Evolutionary conservation across 1,140 invertebrate species (phyloP), one percentile per base, ranked within the genome.

Genomic region (Aphidius gifuensis): DNA sequence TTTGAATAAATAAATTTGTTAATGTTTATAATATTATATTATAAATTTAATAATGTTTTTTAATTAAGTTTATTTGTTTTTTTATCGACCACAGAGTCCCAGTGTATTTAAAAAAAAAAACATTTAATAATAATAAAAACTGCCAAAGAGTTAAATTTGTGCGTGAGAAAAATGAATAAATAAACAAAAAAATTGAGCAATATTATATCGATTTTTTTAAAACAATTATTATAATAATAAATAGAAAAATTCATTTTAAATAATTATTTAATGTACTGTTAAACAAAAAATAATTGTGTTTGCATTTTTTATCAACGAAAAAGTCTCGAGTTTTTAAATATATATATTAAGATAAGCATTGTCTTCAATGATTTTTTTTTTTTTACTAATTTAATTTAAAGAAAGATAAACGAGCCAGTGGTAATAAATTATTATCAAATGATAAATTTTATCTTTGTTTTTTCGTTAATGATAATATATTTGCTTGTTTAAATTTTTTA

Each of bases 91-190:
- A 53, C 23, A 53, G 11, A 39, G 39, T 38, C 11, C 5, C 32
- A 53, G 50, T 44, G 43, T 8, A 44, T 44, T 44, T 44, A 32
- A 32, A 32, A 32, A 32, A 32, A 32, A 32, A 23, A 38, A 53
- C 42, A 6, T 39, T 38, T 44, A 5, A 21, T 21, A 21, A 50
- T 6, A 51, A 53, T 40, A 60, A 11, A 60, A 60, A 60, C 58
- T 60, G 58, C 58, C 58, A 60, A 60, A 60, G 58, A 60, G 51
- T 60, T 53, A 44, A 51, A 51, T 53, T 11, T 43, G 39, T 60
- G 23, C 45, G 42, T 51, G 11, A n/a, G 39, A 8, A 11, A 11
- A 44, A 44, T 44, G 43, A 44, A 6, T 7, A 50, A 48, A 6
- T 55, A 47, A 45, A 46, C 49, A 60, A 45, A 55, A 56, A 56